These are phyloP conservation scores for Tautogolabrus adspersus DNA, from an alignment of 2,113 vertebrate genomes.

Conservation along the genomic window DNA sequence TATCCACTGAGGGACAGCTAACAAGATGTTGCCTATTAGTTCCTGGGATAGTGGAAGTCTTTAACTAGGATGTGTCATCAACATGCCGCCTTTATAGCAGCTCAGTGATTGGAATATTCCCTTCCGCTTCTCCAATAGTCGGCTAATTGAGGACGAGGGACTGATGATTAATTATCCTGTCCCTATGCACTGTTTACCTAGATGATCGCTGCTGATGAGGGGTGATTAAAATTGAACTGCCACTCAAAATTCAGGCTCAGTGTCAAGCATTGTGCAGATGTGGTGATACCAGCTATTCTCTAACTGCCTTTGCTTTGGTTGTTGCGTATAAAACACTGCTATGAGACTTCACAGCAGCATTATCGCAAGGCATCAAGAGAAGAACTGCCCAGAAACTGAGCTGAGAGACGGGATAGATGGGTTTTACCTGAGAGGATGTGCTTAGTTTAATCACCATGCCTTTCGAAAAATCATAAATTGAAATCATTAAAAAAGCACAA, in stretches of 20 bases:
- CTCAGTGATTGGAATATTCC: conserved; percentile 57
- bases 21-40: conserved; percentile 69
- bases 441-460: not conserved
- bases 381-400: not conserved
- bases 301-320: not conserved
- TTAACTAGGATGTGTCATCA: conserved; percentile 72
- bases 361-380: not conserved
- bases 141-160: conserved; percentile 71
- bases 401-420: not conserved
- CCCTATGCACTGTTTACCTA: conserved; percentile 65
- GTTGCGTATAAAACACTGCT: not conserved
- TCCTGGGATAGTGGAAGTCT: conserved; percentile 54
- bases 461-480: no score
- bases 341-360: not conserved
- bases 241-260: conserved; percentile 48
- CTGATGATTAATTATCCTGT: conserved; percentile 66
- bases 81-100: conserved; percentile 61
- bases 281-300: conserved; percentile 29
- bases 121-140: conserved; percentile 51
- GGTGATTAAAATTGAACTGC: conserved; percentile 71
- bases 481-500: not conserved
- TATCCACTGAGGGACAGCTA: conserved; percentile 50
- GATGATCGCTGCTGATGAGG: conserved; percentile 64
- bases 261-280: conserved; percentile 49
- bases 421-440: not conserved